Evolutionary conservation across 1,140 invertebrate species (phyloP).

Genomic region (Hylaeus anthracinus): DNA sequence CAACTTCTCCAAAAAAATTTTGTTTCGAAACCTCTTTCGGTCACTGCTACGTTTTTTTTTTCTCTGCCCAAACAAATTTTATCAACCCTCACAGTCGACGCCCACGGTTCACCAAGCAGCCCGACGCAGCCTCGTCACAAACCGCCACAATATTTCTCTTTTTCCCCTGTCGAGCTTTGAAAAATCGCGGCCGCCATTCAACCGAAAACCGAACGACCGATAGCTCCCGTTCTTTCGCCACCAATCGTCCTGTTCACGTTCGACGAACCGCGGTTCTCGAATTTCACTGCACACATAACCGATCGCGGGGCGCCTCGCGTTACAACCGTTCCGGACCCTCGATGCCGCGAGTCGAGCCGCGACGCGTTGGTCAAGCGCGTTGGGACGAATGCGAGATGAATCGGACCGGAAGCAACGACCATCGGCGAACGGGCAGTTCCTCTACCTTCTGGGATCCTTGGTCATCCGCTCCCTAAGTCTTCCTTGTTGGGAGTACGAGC

Average conservation of each 20-base stretch:
- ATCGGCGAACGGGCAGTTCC: background rate
- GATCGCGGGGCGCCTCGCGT: slow-evolving; percentile 2
- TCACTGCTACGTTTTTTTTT: too few species aligned
- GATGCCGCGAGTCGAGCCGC: background rate
- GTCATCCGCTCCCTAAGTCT: background rate
- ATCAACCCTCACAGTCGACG: too few species aligned
- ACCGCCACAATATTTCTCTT: too few species aligned
- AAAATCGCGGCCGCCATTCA: too few species aligned
- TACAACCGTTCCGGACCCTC: background rate
- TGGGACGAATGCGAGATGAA: background rate
- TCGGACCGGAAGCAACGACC: background rate
- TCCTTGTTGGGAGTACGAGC: background rate
- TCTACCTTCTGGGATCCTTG: background rate
- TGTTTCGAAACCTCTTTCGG: too few species aligned
- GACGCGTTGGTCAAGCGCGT: background rate
- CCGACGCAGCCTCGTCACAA: too few species aligned
- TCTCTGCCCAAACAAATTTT: too few species aligned
- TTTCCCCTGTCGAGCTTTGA: too few species aligned
- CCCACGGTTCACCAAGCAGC: too few species aligned
- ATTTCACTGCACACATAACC: slow-evolving; percentile 4
- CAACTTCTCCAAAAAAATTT: too few species aligned
- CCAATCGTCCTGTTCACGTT: background rate
- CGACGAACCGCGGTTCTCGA: background rate
- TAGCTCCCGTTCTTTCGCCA: background rate
- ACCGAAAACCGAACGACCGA: background rate